phyloP scores from a whole-genome alignment of 2,113 vertebrate species.

The Thamnaconus septentrionalis region DNA sequence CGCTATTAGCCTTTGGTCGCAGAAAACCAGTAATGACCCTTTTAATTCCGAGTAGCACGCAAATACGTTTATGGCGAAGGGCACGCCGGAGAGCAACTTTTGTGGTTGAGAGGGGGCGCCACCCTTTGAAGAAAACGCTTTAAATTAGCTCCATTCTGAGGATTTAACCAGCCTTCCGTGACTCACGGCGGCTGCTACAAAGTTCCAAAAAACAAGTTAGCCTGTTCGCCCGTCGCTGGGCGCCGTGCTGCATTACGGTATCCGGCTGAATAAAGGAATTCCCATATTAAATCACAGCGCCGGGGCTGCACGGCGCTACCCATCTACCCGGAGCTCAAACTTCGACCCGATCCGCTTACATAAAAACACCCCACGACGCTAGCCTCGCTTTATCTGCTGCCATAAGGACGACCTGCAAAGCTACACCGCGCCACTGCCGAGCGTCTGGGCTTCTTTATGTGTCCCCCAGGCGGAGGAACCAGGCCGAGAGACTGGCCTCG shows the following conservation, averaged over 20 bases:
- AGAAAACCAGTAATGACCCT: conserved; percentile 26
- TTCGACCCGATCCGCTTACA: conserved; percentile 25
- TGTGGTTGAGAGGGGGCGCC: conserved; percentile 8
- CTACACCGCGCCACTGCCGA: conserved; percentile 22
- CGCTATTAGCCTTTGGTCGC: conserved; percentile 3
- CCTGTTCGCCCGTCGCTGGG: conserved; percentile 13
- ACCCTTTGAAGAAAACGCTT: not conserved
- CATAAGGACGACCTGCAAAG: conserved; percentile 5
- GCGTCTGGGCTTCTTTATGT: conserved; percentile 46
- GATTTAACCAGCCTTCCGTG: not conserved
- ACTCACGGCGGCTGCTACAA: conserved; percentile 34
- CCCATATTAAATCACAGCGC: conserved; percentile 34
- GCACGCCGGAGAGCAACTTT: not conserved
- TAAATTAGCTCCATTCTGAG: conserved; percentile 19
- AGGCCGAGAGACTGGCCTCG: conserved; percentile 67
- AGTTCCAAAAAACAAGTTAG: conserved; percentile 65
- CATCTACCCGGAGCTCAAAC: conserved; percentile 46
- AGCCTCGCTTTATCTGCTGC: conserved; percentile 9
- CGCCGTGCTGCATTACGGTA: conserved; percentile 30
- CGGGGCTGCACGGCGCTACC: conserved; percentile 35
- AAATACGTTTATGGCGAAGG: conserved; percentile 20
- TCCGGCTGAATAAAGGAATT: conserved; percentile 45
- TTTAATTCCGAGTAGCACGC: conserved; percentile 31
- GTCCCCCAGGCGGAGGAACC: conserved; percentile 24
- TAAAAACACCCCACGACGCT: conserved; percentile 4